Conservation (phyloP, 1,140 invertebrate species). For the Platyscapa corneri region DNA sequence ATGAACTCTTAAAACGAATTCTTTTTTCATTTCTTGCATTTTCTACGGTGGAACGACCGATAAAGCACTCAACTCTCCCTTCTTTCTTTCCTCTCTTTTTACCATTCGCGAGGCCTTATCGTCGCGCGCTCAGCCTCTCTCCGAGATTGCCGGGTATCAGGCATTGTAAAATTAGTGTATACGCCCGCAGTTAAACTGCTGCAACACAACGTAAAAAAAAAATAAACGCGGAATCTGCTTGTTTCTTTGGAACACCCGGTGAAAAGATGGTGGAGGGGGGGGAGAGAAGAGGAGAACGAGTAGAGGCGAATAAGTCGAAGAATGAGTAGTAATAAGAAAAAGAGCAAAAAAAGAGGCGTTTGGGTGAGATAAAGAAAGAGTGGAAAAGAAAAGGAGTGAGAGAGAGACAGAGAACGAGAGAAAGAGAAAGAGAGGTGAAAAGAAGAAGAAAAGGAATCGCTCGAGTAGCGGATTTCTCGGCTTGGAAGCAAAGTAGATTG, state of each 20-base stretch:
- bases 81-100: neutral
- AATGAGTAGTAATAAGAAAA: slow-evolving; percentile 40
- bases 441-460: slow-evolving; percentile 35
- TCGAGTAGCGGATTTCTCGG: slow-evolving; percentile 47
- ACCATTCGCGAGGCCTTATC: slow-evolving; percentile 5
- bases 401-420: neutral
- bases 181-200: slow-evolving; percentile 4
- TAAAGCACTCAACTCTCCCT: neutral
- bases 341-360: slow-evolving; percentile 9
- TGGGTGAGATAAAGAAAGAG: slow-evolving; percentile 7
- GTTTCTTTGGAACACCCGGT: slow-evolving; percentile 18
- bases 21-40: neutral
- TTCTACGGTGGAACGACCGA: slow-evolving; percentile 26
- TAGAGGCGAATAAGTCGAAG: slow-evolving; percentile 31
- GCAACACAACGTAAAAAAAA: slow-evolving; percentile 8
- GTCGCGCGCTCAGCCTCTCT: slow-evolving; percentile 5
- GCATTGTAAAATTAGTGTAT: slow-evolving; percentile 43
- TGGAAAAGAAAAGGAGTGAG: neutral
- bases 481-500: slow-evolving; percentile 39
- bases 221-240: slow-evolving; percentile 12
- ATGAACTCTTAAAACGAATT: neutral
- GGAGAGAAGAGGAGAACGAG: neutral
- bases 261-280: neutral
- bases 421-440: neutral
- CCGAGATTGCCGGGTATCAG: slow-evolving; percentile 26